Conservation (phyloP, 92 coral and sea anemone genomes). For the Muricea muricata region DNA sequence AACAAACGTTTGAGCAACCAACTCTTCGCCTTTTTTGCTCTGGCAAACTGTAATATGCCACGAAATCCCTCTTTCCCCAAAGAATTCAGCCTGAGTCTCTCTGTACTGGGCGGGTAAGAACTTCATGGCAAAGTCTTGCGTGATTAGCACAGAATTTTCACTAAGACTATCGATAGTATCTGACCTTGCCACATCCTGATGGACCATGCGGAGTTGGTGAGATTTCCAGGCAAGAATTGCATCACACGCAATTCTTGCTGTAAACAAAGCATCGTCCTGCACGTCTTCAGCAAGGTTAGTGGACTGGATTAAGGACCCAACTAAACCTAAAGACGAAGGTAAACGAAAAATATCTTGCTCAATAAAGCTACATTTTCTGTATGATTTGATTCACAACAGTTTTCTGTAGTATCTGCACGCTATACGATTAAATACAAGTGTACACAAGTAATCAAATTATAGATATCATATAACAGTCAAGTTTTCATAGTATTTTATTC, state of each 20-base stretch:
- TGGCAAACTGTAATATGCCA: slow-evolving; percentile 50
- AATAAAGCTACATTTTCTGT: too few species aligned
- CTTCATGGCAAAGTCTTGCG: slow-evolving; percentile 66
- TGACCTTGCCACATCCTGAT: slow-evolving; percentile 57
- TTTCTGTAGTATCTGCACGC: neutral
- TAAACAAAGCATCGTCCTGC: slow-evolving; percentile 45
- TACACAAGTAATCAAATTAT: too few species aligned
- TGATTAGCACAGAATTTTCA: slow-evolving; percentile 28
- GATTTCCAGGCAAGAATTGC: slow-evolving; percentile 43
- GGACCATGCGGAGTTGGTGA: slow-evolving; percentile 37
- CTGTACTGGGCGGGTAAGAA: slow-evolving; percentile 49
- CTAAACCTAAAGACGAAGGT: slow-evolving; percentile 33
- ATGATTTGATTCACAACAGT: neutral
- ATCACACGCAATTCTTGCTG: slow-evolving; percentile 42
- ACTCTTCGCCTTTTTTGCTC: neutral
- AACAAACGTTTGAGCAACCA: slow-evolving; percentile 3
- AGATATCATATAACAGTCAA: neutral
- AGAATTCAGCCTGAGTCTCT: slow-evolving; percentile 59
- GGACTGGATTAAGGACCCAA: slow-evolving; percentile 32
- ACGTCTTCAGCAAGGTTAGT: slow-evolving; percentile 40
- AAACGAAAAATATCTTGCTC: neutral
- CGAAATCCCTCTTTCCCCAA: slow-evolving; percentile 67
- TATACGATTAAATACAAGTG: neutral
- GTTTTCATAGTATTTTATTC: neutral
- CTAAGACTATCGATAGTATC: slow-evolving; percentile 45